phyloP scores from a whole-genome alignment of 1,140 invertebrate species.

The Meloidogyne floridensis region DNA sequence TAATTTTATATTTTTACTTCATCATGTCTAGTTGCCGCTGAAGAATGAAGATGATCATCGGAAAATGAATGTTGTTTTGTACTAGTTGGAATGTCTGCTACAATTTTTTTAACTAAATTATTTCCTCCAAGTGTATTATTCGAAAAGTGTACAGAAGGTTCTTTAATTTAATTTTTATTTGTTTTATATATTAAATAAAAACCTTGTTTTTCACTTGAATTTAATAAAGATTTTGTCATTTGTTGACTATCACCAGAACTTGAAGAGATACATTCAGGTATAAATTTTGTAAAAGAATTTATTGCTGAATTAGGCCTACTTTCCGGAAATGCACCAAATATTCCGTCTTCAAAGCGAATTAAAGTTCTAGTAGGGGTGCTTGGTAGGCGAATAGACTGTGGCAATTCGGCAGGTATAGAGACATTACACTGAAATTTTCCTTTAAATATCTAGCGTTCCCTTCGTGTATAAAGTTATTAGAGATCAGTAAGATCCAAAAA shows the following conservation, averaged over 20 bases:
- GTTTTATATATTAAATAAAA: not conserved
- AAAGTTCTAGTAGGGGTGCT: slow-evolving; percentile 34
- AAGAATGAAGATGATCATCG: slow-evolving; percentile 45
- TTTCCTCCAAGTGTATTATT: not conserved
- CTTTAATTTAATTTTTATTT: not conserved
- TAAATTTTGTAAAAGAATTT: slow-evolving; percentile 29
- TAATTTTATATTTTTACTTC: slow-evolving; percentile 29
- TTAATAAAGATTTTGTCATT: slow-evolving; percentile 15
- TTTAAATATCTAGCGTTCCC: too few relatives aligned
- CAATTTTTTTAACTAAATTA: slow-evolving; percentile 3
- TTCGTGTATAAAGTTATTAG: too few relatives aligned
- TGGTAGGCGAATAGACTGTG: slow-evolving; percentile 39
- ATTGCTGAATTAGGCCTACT: slow-evolving; percentile 7
- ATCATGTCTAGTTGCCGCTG: slow-evolving; percentile 30
- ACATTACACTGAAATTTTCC: slow-evolving; percentile 39
- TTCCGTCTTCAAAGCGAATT: slow-evolving; percentile 15
- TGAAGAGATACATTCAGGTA: slow-evolving; percentile 20
- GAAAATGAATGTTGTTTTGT: slow-evolving; percentile 50
- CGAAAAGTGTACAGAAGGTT: not conserved
- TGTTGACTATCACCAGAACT: slow-evolving; percentile 23
- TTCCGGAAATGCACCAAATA: slow-evolving; percentile 11
- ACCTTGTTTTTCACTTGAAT: slow-evolving; percentile 6
- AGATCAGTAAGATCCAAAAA: too few relatives aligned
- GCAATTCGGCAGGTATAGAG: slow-evolving; percentile 37
- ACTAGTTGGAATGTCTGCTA: slow-evolving; percentile 3